These are phyloP conservation scores for Rhagonycha fulva DNA, from an alignment of 2,888 invertebrate species.

Conservation along the genomic window DNA sequence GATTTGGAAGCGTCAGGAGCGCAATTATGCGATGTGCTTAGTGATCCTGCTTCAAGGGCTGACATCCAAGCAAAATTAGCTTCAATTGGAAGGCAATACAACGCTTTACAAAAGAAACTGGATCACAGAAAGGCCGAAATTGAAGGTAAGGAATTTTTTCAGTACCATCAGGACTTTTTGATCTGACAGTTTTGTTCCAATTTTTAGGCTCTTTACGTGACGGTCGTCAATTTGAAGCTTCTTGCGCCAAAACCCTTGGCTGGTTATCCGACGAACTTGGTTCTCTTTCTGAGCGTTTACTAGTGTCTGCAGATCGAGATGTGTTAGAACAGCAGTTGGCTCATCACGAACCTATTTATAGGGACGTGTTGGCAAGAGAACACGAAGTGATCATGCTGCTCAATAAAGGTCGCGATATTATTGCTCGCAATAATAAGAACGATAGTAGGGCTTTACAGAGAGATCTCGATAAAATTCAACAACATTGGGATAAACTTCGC, in stretches of 20 bases:
- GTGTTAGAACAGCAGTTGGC: slow-evolving; percentile 85
- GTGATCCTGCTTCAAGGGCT: slow-evolving; percentile 87
- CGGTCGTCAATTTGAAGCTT: slow-evolving; percentile 87
- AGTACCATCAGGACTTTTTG: too few species aligned
- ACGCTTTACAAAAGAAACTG: slow-evolving; percentile 85
- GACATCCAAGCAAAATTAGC: slow-evolving; percentile 89
- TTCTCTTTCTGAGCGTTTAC: slow-evolving; percentile 73
- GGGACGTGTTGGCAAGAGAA: slow-evolving; percentile 85
- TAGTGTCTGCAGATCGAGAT: slow-evolving; percentile 84
- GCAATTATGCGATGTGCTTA: slow-evolving; percentile 82
- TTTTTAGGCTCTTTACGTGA: slow-evolving; percentile 62
- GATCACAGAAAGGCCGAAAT: slow-evolving; percentile 90
- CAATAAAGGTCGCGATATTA: slow-evolving; percentile 83
- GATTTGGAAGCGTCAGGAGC: slow-evolving; percentile 91
- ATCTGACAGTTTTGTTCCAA: neutral
- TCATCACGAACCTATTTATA: slow-evolving; percentile 86
- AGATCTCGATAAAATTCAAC: slow-evolving; percentile 86
- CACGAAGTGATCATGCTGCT: slow-evolving; percentile 93
- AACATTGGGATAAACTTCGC: slow-evolving; percentile 90
- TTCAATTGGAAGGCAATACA: slow-evolving; percentile 85
- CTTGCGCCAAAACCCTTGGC: slow-evolving; percentile 84
- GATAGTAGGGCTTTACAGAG: slow-evolving; percentile 69
- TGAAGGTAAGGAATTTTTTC: slow-evolving; percentile 61
- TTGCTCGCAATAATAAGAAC: slow-evolving; percentile 53
- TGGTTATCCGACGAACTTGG: slow-evolving; percentile 86